phyloP scores from a whole-genome alignment of 2,888 invertebrate species.

The Pristionchus entomophagus region DNA sequence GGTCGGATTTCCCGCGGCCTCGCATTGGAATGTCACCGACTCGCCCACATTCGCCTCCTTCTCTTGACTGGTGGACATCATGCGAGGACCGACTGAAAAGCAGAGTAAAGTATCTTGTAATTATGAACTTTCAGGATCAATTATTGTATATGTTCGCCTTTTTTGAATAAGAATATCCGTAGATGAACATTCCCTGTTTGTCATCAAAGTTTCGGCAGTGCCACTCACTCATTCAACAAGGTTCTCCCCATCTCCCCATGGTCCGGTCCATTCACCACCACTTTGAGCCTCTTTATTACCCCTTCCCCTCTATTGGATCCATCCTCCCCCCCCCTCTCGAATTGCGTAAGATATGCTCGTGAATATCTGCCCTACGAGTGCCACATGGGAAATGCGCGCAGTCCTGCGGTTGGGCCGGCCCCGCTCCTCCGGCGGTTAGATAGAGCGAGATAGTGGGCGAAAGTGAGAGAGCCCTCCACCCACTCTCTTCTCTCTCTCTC shows the following conservation, averaged over 20 bases:
- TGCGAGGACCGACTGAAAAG: slow-evolving; percentile 67
- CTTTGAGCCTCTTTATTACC: slow-evolving; percentile 28
- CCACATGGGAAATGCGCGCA: slow-evolving; percentile 40
- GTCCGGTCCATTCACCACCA: not conserved
- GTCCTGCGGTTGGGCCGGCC: not conserved
- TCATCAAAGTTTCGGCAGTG: not conserved
- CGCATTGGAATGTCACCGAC: slow-evolving; percentile 66
- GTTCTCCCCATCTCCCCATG: not conserved
- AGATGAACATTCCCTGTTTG: too few species aligned
- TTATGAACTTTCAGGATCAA: not conserved
- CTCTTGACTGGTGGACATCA: slow-evolving; percentile 68
- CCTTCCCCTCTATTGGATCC: not conserved
- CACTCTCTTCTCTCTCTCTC: not conserved
- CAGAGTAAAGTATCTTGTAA: not conserved
- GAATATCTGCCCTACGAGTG: slow-evolving; percentile 24
- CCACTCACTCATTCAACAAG: not conserved
- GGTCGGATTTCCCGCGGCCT: slow-evolving; percentile 68
- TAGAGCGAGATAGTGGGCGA: not conserved
- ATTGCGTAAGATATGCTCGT: slow-evolving; percentile 30
- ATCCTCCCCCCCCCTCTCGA: too few species aligned
- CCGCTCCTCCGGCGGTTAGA: not conserved
- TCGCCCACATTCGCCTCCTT: slow-evolving; percentile 70
- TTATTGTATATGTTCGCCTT: too few species aligned
- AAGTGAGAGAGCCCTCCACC: not conserved
- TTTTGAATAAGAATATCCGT: too few species aligned